Evolutionary conservation across 2,888 invertebrate genomes (phyloP).

Genomic region (Oligia fasciuncula): DNA sequence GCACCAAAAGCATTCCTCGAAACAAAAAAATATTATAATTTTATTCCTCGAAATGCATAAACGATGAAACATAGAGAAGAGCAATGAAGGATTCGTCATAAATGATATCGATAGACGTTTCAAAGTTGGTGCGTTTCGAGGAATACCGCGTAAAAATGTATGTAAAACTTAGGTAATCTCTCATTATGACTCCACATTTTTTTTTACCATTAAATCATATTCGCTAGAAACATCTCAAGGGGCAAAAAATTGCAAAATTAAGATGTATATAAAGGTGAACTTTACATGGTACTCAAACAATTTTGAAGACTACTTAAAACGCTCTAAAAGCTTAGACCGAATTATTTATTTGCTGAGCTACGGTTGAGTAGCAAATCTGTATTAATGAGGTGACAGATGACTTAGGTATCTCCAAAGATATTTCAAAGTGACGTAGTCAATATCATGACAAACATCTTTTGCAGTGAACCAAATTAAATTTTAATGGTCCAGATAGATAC

Average conservation of each 20-base stretch:
- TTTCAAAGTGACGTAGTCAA: not conserved
- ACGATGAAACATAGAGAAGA: too few relatives aligned
- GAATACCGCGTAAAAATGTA: too few relatives aligned
- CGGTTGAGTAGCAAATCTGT: slow-evolving; percentile 17
- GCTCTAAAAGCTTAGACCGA: not conserved
- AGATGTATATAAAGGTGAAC: not conserved
- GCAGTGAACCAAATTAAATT: slow-evolving; percentile 8
- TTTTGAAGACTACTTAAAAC: not conserved
- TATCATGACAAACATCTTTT: slow-evolving; percentile 11
- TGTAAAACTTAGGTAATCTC: too few relatives aligned
- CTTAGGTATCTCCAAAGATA: slow-evolving; percentile 4
- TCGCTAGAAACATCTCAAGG: not conserved
- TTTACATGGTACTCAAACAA: not conserved
- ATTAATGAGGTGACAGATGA: slow-evolving; percentile 18
- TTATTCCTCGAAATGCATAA: too few relatives aligned
- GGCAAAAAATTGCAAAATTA: not conserved
- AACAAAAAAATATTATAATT: too few relatives aligned
- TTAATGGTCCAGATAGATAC: not conserved
- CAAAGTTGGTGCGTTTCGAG: too few relatives aligned
- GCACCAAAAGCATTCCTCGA: too few relatives aligned
- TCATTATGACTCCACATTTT: not conserved
- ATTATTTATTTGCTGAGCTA: slow-evolving; percentile 5
- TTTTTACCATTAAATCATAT: not conserved
- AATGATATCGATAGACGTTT: too few relatives aligned
- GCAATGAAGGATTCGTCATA: too few relatives aligned